Conservation (phyloP, 2,797 vertebrate genomes). For the Platyrinchus mystaceus region DNA sequence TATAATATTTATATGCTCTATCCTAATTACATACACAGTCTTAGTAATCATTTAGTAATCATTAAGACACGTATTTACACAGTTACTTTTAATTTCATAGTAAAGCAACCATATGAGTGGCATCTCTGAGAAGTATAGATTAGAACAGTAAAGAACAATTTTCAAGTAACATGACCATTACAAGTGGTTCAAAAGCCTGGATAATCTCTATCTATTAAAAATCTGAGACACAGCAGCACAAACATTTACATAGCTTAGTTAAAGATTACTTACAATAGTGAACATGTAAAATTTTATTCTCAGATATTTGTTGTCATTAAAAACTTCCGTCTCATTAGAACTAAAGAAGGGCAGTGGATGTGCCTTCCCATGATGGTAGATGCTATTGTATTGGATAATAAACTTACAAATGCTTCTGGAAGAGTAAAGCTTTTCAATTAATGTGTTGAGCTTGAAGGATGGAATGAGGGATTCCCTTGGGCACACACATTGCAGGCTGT, state of each 20-base stretch:
- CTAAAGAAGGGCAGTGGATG: not conserved
- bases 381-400: not conserved
- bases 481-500: not conserved
- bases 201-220: not conserved
- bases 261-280: not conserved
- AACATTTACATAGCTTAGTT: not conserved
- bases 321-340: not conserved
- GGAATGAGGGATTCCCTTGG: not conserved
- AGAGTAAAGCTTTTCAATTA: not conserved
- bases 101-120: not conserved
- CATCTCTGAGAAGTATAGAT: not conserved
- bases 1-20: not conserved
- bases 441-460: not conserved
- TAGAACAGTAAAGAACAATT: not conserved
- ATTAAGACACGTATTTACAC: constrained; percentile 19
- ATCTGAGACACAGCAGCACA: not conserved
- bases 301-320: not conserved
- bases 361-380: not conserved
- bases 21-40: not conserved
- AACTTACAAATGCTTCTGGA: not conserved
- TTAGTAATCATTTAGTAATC: not conserved
- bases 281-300: not conserved
- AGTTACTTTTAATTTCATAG: not conserved
- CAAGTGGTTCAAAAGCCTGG: not conserved
- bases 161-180: not conserved